Percentiles rank a stretch among this genome's conserved stretches.
phyloP scores from a whole-genome alignment of 2,797 vertebrate genomes.

The Acanthurus leucopareius region DNA sequence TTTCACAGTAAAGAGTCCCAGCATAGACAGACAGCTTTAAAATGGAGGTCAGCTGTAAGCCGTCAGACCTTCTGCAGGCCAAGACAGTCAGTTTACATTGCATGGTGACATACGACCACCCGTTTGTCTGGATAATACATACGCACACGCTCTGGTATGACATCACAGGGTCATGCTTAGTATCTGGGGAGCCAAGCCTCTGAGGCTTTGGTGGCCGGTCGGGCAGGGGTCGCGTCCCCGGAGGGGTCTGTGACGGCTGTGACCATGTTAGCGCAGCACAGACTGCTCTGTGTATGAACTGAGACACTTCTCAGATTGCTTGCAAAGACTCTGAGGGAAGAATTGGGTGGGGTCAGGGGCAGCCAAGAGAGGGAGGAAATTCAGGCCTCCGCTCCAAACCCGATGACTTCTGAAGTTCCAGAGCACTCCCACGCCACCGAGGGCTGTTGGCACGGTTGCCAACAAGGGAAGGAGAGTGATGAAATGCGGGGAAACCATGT shows the following conservation, averaged over 20 bases:
- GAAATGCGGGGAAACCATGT: slow-evolving; percentile 70
- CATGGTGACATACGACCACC: slow-evolving; percentile 53
- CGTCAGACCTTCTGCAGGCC: slow-evolving; percentile 46
- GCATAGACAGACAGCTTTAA: slow-evolving; percentile 44
- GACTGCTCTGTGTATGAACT: slow-evolving; percentile 66
- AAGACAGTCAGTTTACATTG: slow-evolving; percentile 64
- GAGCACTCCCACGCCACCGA: slow-evolving; percentile 56
- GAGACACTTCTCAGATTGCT: slow-evolving; percentile 64
- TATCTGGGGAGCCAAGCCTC: slow-evolving; percentile 43
- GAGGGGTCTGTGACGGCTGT: slow-evolving; percentile 58
- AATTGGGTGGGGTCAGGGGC: slow-evolving; percentile 15
- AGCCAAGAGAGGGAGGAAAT: slow-evolving; percentile 43
- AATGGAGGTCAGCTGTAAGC: slow-evolving; percentile 61
- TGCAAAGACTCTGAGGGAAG: slow-evolving; percentile 42
- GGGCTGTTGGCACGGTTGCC: slow-evolving; percentile 61
- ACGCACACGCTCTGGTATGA: slow-evolving; percentile 47
- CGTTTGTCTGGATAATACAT: slow-evolving; percentile 40
- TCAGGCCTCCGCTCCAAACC: slow-evolving; percentile 53
- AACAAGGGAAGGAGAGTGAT: slow-evolving; percentile 64
- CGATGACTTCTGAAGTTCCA: slow-evolving; percentile 49
- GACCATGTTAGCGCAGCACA: slow-evolving; percentile 63
- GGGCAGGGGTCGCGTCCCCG: slow-evolving; percentile 59
- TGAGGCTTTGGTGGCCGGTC: slow-evolving; percentile 49
- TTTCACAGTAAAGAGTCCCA: slow-evolving; percentile 29
- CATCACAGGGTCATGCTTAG: slow-evolving; percentile 68